These are phyloP conservation scores for Aphaenogaster floridana DNA, from an alignment of 1,140 invertebrate genomes.

Conservation along the genomic window DNA sequence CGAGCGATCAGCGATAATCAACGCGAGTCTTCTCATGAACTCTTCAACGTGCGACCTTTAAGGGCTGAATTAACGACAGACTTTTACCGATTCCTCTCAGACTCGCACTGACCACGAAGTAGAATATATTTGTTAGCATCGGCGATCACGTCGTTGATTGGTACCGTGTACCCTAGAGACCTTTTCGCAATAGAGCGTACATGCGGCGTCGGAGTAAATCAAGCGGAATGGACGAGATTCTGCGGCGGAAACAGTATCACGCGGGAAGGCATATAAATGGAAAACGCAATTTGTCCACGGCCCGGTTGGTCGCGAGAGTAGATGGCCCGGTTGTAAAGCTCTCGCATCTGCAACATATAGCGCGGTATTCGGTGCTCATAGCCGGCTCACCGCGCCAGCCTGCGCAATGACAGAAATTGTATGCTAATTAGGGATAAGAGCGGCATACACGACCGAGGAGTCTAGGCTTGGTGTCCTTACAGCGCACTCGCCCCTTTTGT, in stretches of 20 bases:
- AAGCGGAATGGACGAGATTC: neutral
- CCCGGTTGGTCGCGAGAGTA: slow-evolving; percentile 48
- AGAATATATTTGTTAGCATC: neutral
- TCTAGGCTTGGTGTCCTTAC: slow-evolving; percentile 18
- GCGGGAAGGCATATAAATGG: slow-evolving; percentile 70
- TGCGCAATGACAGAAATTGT: slow-evolving; percentile 76
- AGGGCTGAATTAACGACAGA: neutral
- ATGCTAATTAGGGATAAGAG: slow-evolving; percentile 74
- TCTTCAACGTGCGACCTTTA: neutral
- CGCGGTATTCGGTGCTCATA: slow-evolving; percentile 52
- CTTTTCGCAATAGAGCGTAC: slow-evolving; percentile 13
- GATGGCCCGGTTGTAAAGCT: neutral
- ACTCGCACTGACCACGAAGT: neutral
- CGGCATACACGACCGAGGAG: slow-evolving; percentile 41
- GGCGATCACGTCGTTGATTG: neutral
- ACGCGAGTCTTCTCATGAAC: neutral
- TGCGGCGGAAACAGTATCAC: neutral
- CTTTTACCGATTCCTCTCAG: neutral
- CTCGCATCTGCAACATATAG: neutral
- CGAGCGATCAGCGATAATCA: slow-evolving; percentile 15
- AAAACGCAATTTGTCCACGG: slow-evolving; percentile 73
- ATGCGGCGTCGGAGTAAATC: slow-evolving; percentile 26
- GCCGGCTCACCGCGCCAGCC: neutral
- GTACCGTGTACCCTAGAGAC: neutral
- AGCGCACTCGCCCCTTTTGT: neutral